Base-by-base conservation (phyloP, 2,113 vertebrate genomes). In the Petaurus breviceps region DNA sequence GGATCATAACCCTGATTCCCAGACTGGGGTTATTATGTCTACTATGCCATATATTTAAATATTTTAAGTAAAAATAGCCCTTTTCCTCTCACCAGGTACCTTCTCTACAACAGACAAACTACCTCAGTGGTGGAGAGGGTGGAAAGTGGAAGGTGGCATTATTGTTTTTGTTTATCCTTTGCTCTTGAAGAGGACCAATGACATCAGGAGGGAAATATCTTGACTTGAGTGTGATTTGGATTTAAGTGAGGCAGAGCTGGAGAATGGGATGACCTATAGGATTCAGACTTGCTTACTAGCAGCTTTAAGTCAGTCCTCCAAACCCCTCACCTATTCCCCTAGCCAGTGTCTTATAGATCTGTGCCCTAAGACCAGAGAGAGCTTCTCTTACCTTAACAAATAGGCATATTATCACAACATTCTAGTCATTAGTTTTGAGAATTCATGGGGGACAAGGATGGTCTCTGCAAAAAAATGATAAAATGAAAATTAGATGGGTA, bases 211-310 rank as follows among this genome's bases (percentile, higher is more conserved):
- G 55, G 55, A 28, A 25, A 61, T 61, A 10, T 57, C 54, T 57
- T 57, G 26, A 28, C 55, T 57, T 28, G 25, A 10, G 26, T 10
- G 3, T 61, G 28, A 61, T 3, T 37, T 61, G 28, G 28, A 31
- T 61, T 61, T 31, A 61, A 0, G 52, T 24, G 51, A 54, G 23
- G 19, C 50, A 19, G 61, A 37, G 46, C 77, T 51, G 89, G 9
- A 37, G 52, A 25, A 10, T 0, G 51, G 43, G 7, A 4, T 2
- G 14, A 8, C 28, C 54, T 9, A 3, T 3, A 14, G 10, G 8
- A 22, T 4, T 90, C 51, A 90, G 50, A 53, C n/a, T 11, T 9
- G 5, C 16, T 10, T 0, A 24, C 24, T 12, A 22, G 4, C 57
- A 0, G 2, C 91, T 77, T n/a, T n/a, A 22, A 77, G 68, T 2